Base-by-base conservation (phyloP, 2,888 invertebrate genomes). In the Heteropelma amictum region DNA sequence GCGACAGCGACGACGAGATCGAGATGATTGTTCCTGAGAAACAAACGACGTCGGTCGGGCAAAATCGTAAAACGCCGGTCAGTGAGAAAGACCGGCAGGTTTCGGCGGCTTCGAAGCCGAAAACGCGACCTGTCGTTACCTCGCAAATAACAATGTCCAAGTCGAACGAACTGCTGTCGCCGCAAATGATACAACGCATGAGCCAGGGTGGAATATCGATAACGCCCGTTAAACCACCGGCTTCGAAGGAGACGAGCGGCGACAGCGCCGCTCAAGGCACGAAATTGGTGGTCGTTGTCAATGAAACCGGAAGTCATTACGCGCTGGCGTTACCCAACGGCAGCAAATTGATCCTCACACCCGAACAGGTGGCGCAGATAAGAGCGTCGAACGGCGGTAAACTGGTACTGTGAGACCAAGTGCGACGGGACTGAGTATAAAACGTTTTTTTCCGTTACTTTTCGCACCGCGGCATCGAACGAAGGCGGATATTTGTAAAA, bases 351-450 rank as follows among this genome's bases (percentile, higher is more conserved):
- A 89, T 89, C 30, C 82, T 89, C 0, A 89, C 89, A 1, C 87
- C 87, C 2, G 88, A 89, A 61, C 89, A 89, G 63, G 87, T 89
- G 1, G 89, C 89, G 0, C 87, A 89, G 72, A 88, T 89, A 28
- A 82, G 89, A 60, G 88, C 88, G n/a, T 88, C 88, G 0, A 89
- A 89, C 71, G 88, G 87, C 14, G 89, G 89, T 0, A 88, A 87
- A 72, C 80, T 88, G 8, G 80, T 86, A 2, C 80, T 88, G 63
- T 88, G 84, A 83, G 79, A 63, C 10, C 30, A 68, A 35, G 35
- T 58, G 1, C 23, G 10, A n/a, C 33, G 33, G 17, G 0, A 38
- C 19, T 40, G 56, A 56, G 21, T 12, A 12, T n/a, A n/a, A n/a
- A n/a, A 45, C 21, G 33, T 8, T 2, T 0, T 1, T 12, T n/a